phyloP scores from a whole-genome alignment of 2,888 invertebrate species.

The Chaetogeoica ovagalla region DNA sequence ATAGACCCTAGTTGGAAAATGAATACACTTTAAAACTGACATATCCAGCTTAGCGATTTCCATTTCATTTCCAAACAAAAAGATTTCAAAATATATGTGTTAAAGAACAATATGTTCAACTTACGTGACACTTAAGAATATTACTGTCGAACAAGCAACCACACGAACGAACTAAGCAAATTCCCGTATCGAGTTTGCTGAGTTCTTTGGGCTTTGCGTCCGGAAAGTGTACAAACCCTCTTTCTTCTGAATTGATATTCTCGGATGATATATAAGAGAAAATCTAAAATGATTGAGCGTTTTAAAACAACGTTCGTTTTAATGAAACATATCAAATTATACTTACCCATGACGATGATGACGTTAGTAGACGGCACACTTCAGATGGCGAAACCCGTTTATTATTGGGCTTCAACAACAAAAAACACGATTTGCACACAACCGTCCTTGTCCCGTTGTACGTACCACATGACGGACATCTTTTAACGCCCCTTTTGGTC shows the following conservation, averaged over 20 bases:
- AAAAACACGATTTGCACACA: slow-evolving; percentile 70
- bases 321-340: background rate
- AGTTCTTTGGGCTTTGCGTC: slow-evolving; percentile 25
- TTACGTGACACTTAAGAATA: slow-evolving; percentile 64
- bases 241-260: slow-evolving; percentile 20
- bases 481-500: slow-evolving; percentile 72
- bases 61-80: no score
- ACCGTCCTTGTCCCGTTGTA: slow-evolving; percentile 76
- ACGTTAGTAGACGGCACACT: slow-evolving; percentile 68
- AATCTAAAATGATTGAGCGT: slow-evolving; percentile 25
- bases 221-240: slow-evolving; percentile 44
- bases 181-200: slow-evolving; percentile 27
- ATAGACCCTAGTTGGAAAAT: no score
- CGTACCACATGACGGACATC: slow-evolving; percentile 75
- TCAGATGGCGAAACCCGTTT: slow-evolving; percentile 66
- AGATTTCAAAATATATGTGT: slow-evolving; percentile 2
- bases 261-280: slow-evolving; percentile 42
- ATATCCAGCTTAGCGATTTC: no score
- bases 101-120: slow-evolving; percentile 50
- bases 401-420: slow-evolving; percentile 58
- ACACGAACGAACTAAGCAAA: slow-evolving; percentile 32
- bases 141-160: slow-evolving; percentile 29
- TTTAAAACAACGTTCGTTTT: background rate
- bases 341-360: slow-evolving; percentile 63
- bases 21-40: no score